A percentile compares a stretch with the other conserved stretches of the same genome.
phyloP scores from a whole-genome alignment of 2,113 vertebrate genomes.

The Menidia beryllina region DNA sequence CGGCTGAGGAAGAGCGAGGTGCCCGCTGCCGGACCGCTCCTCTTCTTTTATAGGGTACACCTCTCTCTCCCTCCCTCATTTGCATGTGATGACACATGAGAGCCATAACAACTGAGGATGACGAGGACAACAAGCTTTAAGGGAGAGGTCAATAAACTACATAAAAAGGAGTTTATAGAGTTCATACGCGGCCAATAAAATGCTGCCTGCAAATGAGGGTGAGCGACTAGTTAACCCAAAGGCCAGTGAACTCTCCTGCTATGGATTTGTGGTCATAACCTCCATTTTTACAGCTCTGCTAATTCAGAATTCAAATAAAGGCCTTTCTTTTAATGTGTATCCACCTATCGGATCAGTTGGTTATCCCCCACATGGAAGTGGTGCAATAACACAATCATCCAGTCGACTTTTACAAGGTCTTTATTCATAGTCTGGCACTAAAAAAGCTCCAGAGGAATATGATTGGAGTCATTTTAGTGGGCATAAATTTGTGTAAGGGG shows the following conservation, averaged over 20 bases:
- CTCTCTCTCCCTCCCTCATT: constrained; percentile 46
- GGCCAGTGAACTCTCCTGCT: constrained; percentile 67
- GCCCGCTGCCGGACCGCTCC: constrained; percentile 14
- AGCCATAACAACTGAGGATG: constrained; percentile 45
- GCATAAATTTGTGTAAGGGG: not conserved
- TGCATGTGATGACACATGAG: constrained; percentile 63
- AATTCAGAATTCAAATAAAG: constrained; percentile 46
- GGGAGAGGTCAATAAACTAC: constrained; percentile 58
- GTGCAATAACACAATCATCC: constrained; percentile 15
- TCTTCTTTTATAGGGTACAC: constrained; percentile 70
- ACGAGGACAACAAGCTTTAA: constrained; percentile 49
- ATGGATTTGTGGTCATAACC: constrained; percentile 48
- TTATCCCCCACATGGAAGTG: constrained; percentile 29
- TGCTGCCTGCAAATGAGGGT: constrained; percentile 54
- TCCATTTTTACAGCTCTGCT: constrained; percentile 49
- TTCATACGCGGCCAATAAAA: constrained; percentile 55
- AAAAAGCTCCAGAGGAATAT: not conserved
- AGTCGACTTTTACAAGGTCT: constrained; percentile 11
- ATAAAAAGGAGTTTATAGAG: constrained; percentile 56
- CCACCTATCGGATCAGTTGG: constrained; percentile 4
- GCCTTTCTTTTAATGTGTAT: constrained; percentile 31
- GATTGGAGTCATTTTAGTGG: constrained; percentile 5
- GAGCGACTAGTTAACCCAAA: constrained; percentile 38
- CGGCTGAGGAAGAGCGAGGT: constrained; percentile 66
- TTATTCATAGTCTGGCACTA: not conserved